phyloP scores from a whole-genome alignment of 1,140 invertebrate genomes.

The Heterodera carotae region DNA sequence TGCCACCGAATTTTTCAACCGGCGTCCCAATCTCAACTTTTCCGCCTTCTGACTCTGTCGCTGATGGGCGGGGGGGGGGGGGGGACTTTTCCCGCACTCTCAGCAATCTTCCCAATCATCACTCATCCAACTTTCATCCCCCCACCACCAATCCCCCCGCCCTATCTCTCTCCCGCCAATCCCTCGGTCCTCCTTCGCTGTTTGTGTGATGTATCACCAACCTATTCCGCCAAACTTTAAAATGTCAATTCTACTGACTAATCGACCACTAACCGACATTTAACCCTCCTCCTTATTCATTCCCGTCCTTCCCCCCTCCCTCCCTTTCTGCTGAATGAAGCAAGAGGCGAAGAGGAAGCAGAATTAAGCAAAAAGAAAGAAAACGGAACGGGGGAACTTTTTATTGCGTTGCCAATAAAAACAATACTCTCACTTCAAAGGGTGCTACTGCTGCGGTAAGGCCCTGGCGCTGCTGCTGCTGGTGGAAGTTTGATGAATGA shows the following conservation, averaged over 20 bases:
- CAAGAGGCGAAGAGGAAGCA: too few relatives aligned
- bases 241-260: background rate
- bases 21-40: background rate
- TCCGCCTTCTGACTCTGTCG: background rate
- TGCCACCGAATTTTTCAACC: background rate
- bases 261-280: background rate
- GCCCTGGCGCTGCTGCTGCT: background rate
- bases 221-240: background rate
- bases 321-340: background rate
- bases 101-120: background rate
- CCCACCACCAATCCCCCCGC: too few relatives aligned
- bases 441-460: background rate
- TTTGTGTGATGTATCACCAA: background rate
- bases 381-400: background rate
- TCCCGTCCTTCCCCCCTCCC: background rate
- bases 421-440: background rate
- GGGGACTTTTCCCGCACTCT: background rate
- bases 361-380: background rate
- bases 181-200: too few relatives aligned
- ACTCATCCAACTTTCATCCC: background rate
- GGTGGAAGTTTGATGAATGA: background rate
- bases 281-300: background rate
- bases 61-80: too few relatives aligned
- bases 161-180: background rate
- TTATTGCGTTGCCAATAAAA: slow-evolving; percentile 4